Evolutionary conservation across 64 coral and sea anemone genomes (phyloP).

Genomic region (Hydrozoanthus tunicans): DNA sequence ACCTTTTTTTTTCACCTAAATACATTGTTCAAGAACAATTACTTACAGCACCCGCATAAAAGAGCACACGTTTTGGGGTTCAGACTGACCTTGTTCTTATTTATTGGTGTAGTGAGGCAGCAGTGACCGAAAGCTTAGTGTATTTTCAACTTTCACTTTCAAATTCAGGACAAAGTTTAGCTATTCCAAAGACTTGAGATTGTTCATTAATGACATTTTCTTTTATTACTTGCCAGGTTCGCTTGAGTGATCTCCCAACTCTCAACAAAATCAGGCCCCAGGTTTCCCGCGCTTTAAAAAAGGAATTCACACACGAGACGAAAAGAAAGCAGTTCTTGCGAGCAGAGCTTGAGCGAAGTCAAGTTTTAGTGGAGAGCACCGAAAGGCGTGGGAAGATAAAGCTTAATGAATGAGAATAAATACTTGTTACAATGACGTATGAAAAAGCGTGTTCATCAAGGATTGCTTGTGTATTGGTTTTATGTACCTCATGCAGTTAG

Average conservation of each 20-base stretch:
- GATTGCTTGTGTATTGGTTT: background rate
- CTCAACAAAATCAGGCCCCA: slow-evolving; percentile 35
- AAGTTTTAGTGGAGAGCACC: background rate
- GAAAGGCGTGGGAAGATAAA: slow-evolving; percentile 6
- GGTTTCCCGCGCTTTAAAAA: slow-evolving; percentile 36
- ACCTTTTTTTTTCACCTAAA: too few relatives aligned
- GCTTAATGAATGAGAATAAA: background rate
- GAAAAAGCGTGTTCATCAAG: background rate
- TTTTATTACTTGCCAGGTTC: slow-evolving; percentile 21
- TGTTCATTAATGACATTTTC: background rate
- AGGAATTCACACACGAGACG: slow-evolving; percentile 33
- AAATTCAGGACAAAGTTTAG: too few relatives aligned
- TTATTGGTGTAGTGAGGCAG: too few relatives aligned
- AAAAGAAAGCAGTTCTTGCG: slow-evolving; percentile 27
- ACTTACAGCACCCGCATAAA: too few relatives aligned
- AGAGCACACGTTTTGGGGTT: too few relatives aligned
- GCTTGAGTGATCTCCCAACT: slow-evolving; percentile 22
- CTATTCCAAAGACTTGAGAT: background rate
- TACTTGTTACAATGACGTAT: background rate
- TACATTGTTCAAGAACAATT: too few relatives aligned
- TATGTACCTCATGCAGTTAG: too few relatives aligned
- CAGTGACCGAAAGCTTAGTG: too few relatives aligned
- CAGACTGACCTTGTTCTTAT: too few relatives aligned
- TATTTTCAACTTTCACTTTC: too few relatives aligned
- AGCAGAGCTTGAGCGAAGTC: slow-evolving; percentile 12